Base-by-base conservation (phyloP, 2,888 invertebrate genomes). In the Aphodius sticticus region DNA sequence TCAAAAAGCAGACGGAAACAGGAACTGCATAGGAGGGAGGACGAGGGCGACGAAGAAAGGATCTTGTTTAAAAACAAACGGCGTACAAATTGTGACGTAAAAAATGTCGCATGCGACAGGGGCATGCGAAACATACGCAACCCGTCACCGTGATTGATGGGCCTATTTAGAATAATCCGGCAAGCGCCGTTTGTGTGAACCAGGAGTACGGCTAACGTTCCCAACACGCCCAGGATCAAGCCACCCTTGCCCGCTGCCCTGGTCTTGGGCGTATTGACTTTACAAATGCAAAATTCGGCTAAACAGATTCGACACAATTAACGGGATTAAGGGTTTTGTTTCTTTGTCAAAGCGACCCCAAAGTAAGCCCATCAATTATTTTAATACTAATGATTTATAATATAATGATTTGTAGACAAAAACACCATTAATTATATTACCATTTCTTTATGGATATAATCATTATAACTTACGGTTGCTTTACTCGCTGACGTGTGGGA, bases 131-230 rank as follows among this genome's bases (percentile, higher is more conserved):
- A 83, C 85, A 84, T 85, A 85, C 83, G 84, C 82, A 83, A 83
- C 82, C 83, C 83, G 84, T 85, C 85, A 83, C 75, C 36, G 82
- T 85, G 85, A 85, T 85, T 85, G 85, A 85, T 85, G 82, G 84
- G 82, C 83, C 53, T 83, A 82, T 82, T 84, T 84, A 84, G 84
- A 84, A 85, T 84, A 85, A 84, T 84, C 84, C 79, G 80, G 78
- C 84, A 79, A 82, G 84, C 82, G 84, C 81, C 81, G 82, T 53
- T 53, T 53, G 53, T 53, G 53, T 53, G 53, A 53, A 53, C 53
- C 53, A 5, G 9, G 53, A 53, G 53, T 12, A 53, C 53, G 7
- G 53, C 53, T 53, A 12, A 53, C 53, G 53, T 53, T 53, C 53
- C 53, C 53, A 53, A 53, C 53, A 53, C 53, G 53, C 53, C 53